Base-by-base conservation (phyloP, 2,113 vertebrate species). In the Sorex araneus region DNA sequence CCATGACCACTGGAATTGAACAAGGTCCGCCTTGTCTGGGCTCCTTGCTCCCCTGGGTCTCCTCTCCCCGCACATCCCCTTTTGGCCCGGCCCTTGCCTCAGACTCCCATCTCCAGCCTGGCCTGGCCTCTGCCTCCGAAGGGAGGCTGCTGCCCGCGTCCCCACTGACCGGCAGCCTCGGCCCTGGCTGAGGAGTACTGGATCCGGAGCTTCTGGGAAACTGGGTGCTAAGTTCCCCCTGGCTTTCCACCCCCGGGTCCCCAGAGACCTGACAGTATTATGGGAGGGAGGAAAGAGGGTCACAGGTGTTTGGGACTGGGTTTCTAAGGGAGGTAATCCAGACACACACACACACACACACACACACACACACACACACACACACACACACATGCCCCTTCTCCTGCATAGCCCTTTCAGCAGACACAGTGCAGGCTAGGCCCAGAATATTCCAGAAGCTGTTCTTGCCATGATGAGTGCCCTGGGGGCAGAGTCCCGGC, bases 241-340 rank as follows among this genome's bases (percentile, higher is more conserved):
- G 32, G 23, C 11, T 74, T 83, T n/a, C n/a, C 15, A 75, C 85
- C 30, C 28, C 32, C 27, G 16, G 43, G 21, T 23, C 78, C 83
- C 87, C 60, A 50, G 87, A 87, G n/a, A 87, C 36, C 60, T 90
- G 78, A 94, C 94, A 95, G 89, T 95, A 94, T 94, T 96, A 95
- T 60, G 30, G 19, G 63, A 80, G 36, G 18, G 43, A 91, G 80
- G 60, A 30, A 92, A 25, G 67, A 83, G 34, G 75, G 23, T 36
- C 73, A 60, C 67, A 43, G 70, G 34, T 28, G 25, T 82, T 18
- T 50, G 71, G 74, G 50, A 25, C 60, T 86, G 40, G 79, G 30
- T 77, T 54, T 86, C 85, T n/a, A 21, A 34, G 21, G 19, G 21
- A 60, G 19, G 57, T 19, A 16, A 21, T 11, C 54, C 54, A 19